Evolutionary conservation across 2,113 vertebrate species (phyloP).

Genomic region (Eptatretus burgeri): DNA sequence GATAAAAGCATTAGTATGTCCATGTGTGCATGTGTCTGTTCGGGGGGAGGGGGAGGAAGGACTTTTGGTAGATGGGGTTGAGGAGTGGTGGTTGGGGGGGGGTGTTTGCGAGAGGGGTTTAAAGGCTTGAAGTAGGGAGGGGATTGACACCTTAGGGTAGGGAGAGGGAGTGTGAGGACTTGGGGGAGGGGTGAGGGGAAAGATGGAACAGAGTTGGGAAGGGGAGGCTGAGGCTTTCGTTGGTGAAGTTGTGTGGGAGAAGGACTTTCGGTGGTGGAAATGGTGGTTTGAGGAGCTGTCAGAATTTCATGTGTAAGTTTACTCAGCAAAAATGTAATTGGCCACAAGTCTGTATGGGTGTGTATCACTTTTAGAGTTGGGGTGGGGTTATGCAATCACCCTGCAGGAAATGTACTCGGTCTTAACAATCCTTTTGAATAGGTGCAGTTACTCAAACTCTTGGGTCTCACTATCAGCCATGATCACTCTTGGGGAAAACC

Average conservation of each 20-base stretch:
- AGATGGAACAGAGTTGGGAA: not conserved
- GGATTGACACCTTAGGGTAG: not conserved
- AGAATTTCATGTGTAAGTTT: too few relatives aligned
- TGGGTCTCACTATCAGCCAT: too few relatives aligned
- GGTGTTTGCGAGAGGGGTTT: not conserved
- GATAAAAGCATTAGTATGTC: not conserved
- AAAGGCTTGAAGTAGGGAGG: not conserved
- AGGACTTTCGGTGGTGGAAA: too few relatives aligned
- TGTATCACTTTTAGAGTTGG: too few relatives aligned
- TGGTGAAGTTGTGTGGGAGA: not conserved
- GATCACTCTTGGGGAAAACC: too few relatives aligned
- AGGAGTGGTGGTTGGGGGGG: slow-evolving; percentile 1
- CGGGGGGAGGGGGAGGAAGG: not conserved
- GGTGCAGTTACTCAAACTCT: too few relatives aligned
- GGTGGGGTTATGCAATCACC: too few relatives aligned
- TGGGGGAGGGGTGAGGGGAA: not conserved
- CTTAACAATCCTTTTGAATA: too few relatives aligned
- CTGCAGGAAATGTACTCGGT: too few relatives aligned
- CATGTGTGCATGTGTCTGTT: not conserved
- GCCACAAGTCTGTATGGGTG: too few relatives aligned
- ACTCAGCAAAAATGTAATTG: too few relatives aligned
- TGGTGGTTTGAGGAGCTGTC: too few relatives aligned
- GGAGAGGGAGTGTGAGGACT: not conserved
- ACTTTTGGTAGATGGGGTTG: not conserved
- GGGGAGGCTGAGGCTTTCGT: not conserved